Percentiles rank a stretch among this genome's conserved stretches.
These are phyloP conservation scores for Trissolcus basalis DNA, from an alignment of 1,140 invertebrate genomes.

Conservation along the genomic window DNA sequence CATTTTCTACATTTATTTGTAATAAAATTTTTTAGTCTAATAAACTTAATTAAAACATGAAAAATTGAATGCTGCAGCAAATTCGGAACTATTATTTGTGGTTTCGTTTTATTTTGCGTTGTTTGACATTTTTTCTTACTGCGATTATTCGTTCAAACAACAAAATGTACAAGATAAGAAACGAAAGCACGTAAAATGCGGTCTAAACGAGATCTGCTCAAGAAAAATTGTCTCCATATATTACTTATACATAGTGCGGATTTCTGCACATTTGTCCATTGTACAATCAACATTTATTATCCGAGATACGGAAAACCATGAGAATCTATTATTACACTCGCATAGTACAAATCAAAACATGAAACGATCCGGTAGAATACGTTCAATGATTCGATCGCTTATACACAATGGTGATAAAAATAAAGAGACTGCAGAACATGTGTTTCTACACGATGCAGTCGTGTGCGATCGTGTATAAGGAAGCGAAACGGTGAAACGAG, in stretches of 20 bases:
- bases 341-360: constrained; percentile 21
- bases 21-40: too few species aligned
- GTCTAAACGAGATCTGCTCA: constrained; percentile 1
- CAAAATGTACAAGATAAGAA: constrained; percentile 1
- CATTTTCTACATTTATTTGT: too few species aligned
- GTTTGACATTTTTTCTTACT: too few species aligned
- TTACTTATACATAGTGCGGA: constrained; percentile 17
- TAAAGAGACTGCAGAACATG: constrained; percentile 51
- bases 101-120: too few species aligned
- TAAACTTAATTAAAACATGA: too few species aligned
- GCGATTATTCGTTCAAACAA: too few species aligned
- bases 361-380: constrained; percentile 19
- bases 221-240: constrained; percentile 20
- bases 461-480: constrained; percentile 36
- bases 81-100: too few species aligned
- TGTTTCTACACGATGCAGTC: constrained; percentile 43
- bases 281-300: constrained; percentile 32
- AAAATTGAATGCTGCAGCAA: constrained; percentile 8
- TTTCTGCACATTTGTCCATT: constrained; percentile 22
- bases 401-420: constrained; percentile 49
- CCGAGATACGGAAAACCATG: constrained; percentile 4
- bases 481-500: constrained; percentile 39
- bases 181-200: not conserved
- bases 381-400: constrained; percentile 19
- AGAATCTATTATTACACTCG: constrained; percentile 22